These are phyloP conservation scores for Zootoca vivipara DNA, from an alignment of 2,113 vertebrate genomes.

Conservation along the genomic window DNA sequence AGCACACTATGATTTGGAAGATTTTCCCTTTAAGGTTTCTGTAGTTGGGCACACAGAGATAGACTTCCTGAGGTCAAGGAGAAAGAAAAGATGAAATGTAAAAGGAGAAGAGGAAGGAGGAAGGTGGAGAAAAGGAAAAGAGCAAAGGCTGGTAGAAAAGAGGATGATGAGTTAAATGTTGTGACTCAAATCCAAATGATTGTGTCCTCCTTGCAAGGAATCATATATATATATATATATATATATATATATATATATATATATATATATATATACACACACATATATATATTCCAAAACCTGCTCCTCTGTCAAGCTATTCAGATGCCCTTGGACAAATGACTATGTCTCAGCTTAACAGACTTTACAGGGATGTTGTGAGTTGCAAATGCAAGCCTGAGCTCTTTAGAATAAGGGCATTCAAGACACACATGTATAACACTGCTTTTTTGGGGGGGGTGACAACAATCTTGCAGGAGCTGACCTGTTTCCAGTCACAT, in stretches of 20 bases:
- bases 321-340: background rate
- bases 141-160: background rate
- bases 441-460: background rate
- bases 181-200: background rate
- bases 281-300: background rate
- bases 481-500: background rate
- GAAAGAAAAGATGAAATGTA: background rate
- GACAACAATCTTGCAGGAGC: no score
- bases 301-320: background rate
- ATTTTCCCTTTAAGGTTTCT: background rate
- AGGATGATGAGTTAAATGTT: no score
- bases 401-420: background rate
- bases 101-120: background rate
- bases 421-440: background rate
- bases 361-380: background rate
- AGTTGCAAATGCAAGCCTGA: background rate
- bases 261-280: no score
- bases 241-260: no score
- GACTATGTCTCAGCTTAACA: background rate
- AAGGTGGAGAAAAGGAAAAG: background rate
- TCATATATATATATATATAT: no score
- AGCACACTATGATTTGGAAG: background rate
- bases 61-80: background rate
- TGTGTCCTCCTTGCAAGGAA: no score
- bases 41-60: background rate